Evolutionary conservation across 2,888 invertebrate species (phyloP), one percentile per base, ranked within the genome.

Genomic region (Parapristionchus giblindavisi): DNA sequence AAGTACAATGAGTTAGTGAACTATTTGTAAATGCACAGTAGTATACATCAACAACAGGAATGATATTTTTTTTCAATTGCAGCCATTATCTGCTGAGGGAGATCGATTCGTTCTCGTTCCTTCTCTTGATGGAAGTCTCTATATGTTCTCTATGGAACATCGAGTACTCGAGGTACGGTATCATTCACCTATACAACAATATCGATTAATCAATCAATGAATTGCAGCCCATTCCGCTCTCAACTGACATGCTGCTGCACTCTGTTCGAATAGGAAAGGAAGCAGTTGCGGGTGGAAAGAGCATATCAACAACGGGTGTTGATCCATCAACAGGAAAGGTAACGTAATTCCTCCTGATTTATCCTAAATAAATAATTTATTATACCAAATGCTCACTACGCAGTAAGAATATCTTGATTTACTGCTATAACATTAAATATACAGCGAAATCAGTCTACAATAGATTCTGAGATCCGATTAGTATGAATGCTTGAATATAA

Each of bases 121-220:
- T 1, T 95, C 97, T 0, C 90, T 98, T 14, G 93, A 93, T 85
- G 98, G 98, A 1, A 92, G 93, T 3, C 91, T 98, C 66, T 98
- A 95, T 90, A 94, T 94, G 89, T 80, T 79, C 74, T 75, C 77
- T 6, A 29, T 54, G 66, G 75, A 58, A n/a, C 61, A 66, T 38
- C 52, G 40, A 38, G 38, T 63, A 1, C 61, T 63, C 5, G 61
- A 63, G 52, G 63, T 74, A 4, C 3, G 60, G 32, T 48, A 17
- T 14, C 48, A 29, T 3, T 32, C 93, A 95, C 88, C 94, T 95
- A 89, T 95, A 94, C 0, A 93, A 93, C 77, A 92, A 92, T 27
- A 56, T 56, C 29, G 8, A 52, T 27, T 5, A 2, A n/a, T 21
- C 21, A 32, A 6, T 58, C 21, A 27, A 17, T 8, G 11, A 1